Evolutionary conservation across 2,113 vertebrate species (phyloP), one percentile per base, ranked within the genome.

Genomic region (Motacilla tschutschensis): DNA sequence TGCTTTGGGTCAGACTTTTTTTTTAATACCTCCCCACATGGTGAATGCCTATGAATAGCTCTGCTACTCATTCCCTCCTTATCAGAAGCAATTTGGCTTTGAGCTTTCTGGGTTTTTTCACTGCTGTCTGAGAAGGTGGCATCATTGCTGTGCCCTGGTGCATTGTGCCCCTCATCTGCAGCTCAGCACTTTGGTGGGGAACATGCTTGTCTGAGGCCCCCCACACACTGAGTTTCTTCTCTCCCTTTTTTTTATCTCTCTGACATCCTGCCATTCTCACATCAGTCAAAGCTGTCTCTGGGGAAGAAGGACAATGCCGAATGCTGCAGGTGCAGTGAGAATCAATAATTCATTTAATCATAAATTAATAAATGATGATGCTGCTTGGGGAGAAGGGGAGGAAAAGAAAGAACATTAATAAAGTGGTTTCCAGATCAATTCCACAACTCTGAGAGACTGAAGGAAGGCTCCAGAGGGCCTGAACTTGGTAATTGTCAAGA

Each of bases 341-440:
- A 95, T 95, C 91, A 95, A 93, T 93, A 94, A 95, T 95, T 94
- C 79, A 95, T 95, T 94, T 94, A 92, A 93, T 94, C 93, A 94
- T 94, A 93, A 95, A 94, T 95, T 95, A 95, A 95, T 93, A 95
- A 94, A 94, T 93, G 83, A 87, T 93, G 93, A 17, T 91, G 58
- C 43, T 92, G 79, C 89, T 71, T 90, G 79, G 85, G 85, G 82
- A 90, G 60, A 90, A 92, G 65, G n/a, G 73, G 41, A 89, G 79
- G 77, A 85, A 89, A 89, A 91, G 79, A 92, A 94, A 87, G 87
- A 92, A 72, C 89, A 87, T 93, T 94, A 94, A 87, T 93, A 89
- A 88, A 95, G 89, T 75, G 77, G 62, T 79, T 95, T 91, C 74
- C 46, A 93, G 88, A 95, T 95, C 93, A 94, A 92, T 94, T 87